Evolutionary conservation across 2,888 invertebrate species (phyloP), one percentile per base, ranked within the genome.

Genomic region (Beris chalybata): DNA sequence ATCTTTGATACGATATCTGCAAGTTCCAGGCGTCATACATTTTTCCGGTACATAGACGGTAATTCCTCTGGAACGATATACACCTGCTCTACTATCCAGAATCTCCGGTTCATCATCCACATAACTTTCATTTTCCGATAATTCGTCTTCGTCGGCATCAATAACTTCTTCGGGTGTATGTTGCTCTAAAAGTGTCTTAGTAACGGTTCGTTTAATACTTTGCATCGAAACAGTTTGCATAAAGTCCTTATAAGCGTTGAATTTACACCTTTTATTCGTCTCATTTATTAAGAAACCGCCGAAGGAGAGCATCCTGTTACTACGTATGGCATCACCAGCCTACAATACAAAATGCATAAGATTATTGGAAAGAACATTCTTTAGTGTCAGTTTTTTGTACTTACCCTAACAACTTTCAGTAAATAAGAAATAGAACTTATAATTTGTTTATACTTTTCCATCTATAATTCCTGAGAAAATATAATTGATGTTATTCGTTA

Each of bases 1-100:
- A 3, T 47, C 3, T 9, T 29, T 11, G 5, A 55, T 45, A 9
- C 38, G 6, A 30, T 13, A 43, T 32, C 65, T 12, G 5, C 48
- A 29, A 15, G 57, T 57, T 30, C 57, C 65, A 6, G 65, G 43
- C n/a, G 12, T 58, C 57, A 57, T 43, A 52, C 53, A 48, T 22
- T 22, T 50, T 44, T 58, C 53, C 11, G 65, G 65, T 6, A 65
- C n/a, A 30, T 57, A 65, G 15, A 65, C 52, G 1, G 43, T 57
- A 13, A 65, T 65, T 6, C 65, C 65, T 13, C 29, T 57, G 1
- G 65, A 65, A 22, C 30, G 50, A 65, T 65, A 65, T 22, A 57
- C 44, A 2, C 65, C 65, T 7, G 65, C 15, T 13, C 52, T 56
- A 29, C 57, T 54, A 4, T 12, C 30, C n/a, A 32, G 50, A 4